Evolutionary conservation across 2,888 invertebrate species (phyloP), one percentile per base, ranked within the genome.

Genomic region (Drosophila parthenogenetica): DNA sequence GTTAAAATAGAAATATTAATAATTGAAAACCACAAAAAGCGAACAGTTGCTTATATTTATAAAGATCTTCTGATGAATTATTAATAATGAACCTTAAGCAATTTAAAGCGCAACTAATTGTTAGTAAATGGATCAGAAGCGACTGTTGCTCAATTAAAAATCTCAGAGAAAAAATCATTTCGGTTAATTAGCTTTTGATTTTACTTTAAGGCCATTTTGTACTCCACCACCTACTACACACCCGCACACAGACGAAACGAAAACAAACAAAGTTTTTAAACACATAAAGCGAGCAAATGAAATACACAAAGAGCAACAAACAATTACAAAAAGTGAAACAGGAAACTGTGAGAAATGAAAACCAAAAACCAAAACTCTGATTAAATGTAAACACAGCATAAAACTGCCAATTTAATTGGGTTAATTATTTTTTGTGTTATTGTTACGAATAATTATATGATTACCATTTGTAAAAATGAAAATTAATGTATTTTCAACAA

Each of bases 381-480:
- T 74, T 73, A 60, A 59, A 73, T 59, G 74, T 65, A 73, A 69
- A 73, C 60, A 63, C 51, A 51, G 43, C 45, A 70, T 49, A 51
- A 74, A 70, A 64, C 55, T 46, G 61, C 37, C 60, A 43, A 61
- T 58, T 68, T 69, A 69, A 74, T 74, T 66, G 59, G 55, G 75
- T 60, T 74, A 74, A 66, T 74, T 74, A 42, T 62, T 51, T 32
- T 43, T 43, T 32, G 2, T 63, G 42, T 29, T 61, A 35, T 46
- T 45, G 42, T 22, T 64, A 25, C 25, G 29, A 1, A 43, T 66
- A 66, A 66, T 63, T 63, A 55, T 40, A 59, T 16, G 51, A 57
- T 14, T 35, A 60, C 13, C 55, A 71, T 62, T 46, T 67, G 50
- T 55, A 46, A 63, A 29, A 63, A 39, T 46, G 43, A 54, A 70